phyloP scores from a whole-genome alignment of 1,140 invertebrate species.

The Homarus americanus region DNA sequence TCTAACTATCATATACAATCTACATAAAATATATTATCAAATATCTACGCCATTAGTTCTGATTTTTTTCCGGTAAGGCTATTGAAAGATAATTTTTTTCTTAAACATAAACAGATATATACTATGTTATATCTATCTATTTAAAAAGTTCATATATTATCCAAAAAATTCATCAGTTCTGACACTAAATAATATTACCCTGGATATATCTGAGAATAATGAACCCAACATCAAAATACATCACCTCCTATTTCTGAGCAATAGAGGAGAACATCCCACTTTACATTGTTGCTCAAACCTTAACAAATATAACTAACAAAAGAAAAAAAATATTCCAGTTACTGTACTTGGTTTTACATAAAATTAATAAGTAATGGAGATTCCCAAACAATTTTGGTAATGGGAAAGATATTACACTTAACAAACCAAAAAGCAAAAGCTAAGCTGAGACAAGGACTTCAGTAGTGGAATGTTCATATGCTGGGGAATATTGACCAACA shows the following conservation, averaged over 20 bases:
- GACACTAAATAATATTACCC: neutral
- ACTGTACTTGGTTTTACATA: too few species aligned
- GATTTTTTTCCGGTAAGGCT: neutral
- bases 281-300: neutral
- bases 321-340: too few species aligned
- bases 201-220: neutral
- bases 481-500: neutral
- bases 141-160: neutral
- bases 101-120: neutral
- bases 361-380: too few species aligned
- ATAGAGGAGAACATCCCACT: neutral
- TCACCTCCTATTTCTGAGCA: neutral
- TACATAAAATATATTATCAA: slow-evolving; percentile 4
- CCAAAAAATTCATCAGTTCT: neutral
- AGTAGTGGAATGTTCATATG: neutral
- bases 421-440: too few species aligned
- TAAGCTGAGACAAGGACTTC: neutral
- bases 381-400: too few species aligned
- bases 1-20: neutral
- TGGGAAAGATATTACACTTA: too few species aligned
- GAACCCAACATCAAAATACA: neutral
- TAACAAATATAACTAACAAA: too few species aligned
- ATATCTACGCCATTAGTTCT: too few species aligned
- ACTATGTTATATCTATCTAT: neutral
- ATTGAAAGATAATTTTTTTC: neutral